These are phyloP conservation scores for Watsonalla cultraria DNA, from an alignment of 2,888 invertebrate species.

Conservation along the genomic window DNA sequence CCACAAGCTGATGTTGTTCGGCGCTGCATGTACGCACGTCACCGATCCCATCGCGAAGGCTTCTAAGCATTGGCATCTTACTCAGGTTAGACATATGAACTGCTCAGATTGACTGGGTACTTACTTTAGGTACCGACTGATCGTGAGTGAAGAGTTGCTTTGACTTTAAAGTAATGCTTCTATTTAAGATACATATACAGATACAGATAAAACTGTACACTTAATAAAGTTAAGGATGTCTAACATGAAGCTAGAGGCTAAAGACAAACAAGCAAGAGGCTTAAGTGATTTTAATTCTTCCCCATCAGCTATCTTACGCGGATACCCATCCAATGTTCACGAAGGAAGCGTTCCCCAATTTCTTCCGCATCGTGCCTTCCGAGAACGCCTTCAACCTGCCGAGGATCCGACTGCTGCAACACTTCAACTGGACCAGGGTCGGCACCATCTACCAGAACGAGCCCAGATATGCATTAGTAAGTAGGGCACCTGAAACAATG, in stretches of 20 bases:
- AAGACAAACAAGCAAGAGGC: neutral
- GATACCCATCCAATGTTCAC: slow-evolving; percentile 99
- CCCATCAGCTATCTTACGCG: slow-evolving; percentile 91
- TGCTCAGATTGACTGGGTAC: too few relatives aligned
- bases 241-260: too few relatives aligned
- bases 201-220: too few relatives aligned
- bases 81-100: slow-evolving; percentile 86
- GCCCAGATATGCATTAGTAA: slow-evolving; percentile 93
- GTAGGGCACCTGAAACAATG: slow-evolving; percentile 18
- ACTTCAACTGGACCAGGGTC: slow-evolving; percentile 98
- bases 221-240: too few relatives aligned
- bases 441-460: slow-evolving; percentile 98
- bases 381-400: slow-evolving; percentile 98
- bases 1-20: slow-evolving; percentile 96
- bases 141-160: too few relatives aligned
- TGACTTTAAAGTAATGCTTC: too few relatives aligned
- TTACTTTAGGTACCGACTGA: too few relatives aligned
- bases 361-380: slow-evolving; percentile 97
- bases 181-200: too few relatives aligned
- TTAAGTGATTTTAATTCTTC: neutral
- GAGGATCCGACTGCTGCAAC: slow-evolving; percentile 89
- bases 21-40: slow-evolving; percentile 97
- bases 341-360: slow-evolving; percentile 95
- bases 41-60: slow-evolving; percentile 98
- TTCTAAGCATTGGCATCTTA: slow-evolving; percentile 97